Evolutionary conservation across 2,113 vertebrate species (phyloP), one percentile per base, ranked within the genome.

Genomic region (Tupaia chinensis): DNA sequence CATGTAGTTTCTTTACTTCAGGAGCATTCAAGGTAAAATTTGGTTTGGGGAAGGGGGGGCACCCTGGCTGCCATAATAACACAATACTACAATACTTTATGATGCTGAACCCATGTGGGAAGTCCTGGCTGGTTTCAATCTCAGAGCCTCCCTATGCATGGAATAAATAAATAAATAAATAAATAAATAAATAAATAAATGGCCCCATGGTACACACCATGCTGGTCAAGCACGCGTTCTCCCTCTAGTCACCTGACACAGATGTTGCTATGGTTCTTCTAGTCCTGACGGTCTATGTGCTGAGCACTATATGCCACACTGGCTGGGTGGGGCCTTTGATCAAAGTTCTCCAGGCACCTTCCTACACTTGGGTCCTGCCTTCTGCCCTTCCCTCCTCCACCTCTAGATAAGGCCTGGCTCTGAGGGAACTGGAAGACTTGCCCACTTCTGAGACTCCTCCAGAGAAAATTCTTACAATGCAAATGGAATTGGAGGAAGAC

Each of bases 371-470:
- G 7, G 13, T 3, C 8, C 44, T 27, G 1, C 4, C 32, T 16
- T n/a, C 2, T 11, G 13, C 60, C 60, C 5, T 7, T 70, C 27
- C 4, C 1, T 0, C 10, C 9, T 77, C 44, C 2, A 19, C n/a
- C 72, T 73, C 70, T 54, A 32, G 32, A 25, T 0, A 1, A 82
- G 11, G 7, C 29, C 58, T 70, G 80, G n/a, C 63, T 77, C 56
- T 22, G 4, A 89, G 56, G 56, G 4, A 44, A 23, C 3, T 2
- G 10, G 14, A 7, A 91, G 10, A 60, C 87, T 85, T 63, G 54
- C 34, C 22, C 20, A 69, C 34, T 11, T 95, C 65, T 77, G 7
- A 89, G 25, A 66, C 29, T 78, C 29, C 8, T 54, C 23, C 53
- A 89, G 44, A 74, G 76, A 65, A 88, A 78, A 79, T 68, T 86